Conservation (phyloP, 2,888 invertebrate genomes). For the Drosophila sordidula region DNA sequence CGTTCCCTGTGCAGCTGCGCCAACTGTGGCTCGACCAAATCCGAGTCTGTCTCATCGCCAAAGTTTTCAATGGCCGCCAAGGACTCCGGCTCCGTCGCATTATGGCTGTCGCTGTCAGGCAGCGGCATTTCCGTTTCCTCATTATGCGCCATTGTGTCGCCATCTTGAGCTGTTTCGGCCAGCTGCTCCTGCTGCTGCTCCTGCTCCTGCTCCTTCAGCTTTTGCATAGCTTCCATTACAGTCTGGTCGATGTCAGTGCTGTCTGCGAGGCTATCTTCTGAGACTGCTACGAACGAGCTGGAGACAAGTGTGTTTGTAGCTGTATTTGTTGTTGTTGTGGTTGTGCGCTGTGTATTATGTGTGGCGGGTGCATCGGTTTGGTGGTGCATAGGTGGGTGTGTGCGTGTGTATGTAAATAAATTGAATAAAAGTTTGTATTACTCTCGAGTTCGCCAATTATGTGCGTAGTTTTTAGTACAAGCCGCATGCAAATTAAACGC, state of each 20-base stretch:
- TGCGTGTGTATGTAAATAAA: conserved; percentile 60
- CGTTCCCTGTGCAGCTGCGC: conserved; percentile 60
- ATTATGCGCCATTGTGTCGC: conserved; percentile 73
- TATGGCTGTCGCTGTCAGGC: conserved; percentile 73
- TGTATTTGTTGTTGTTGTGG: conserved; percentile 45
- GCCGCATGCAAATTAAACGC: conserved; percentile 42
- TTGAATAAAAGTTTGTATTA: conserved; percentile 62
- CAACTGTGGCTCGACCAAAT: conserved; percentile 24
- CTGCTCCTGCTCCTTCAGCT: conserved; percentile 34
- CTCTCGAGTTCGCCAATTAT: conserved; percentile 50
- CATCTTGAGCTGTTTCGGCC: conserved; percentile 51
- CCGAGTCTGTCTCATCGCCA: conserved; percentile 35
- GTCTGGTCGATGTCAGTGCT: conserved; percentile 62
- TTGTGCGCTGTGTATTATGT: conserved; percentile 54
- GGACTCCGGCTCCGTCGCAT: conserved; percentile 59
- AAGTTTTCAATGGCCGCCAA: conserved; percentile 58
- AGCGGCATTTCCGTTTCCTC: conserved; percentile 72
- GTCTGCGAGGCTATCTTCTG: conserved; percentile 71
- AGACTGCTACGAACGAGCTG: conserved; percentile 34
- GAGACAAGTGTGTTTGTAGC: conserved; percentile 46
- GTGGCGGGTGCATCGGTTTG: conserved; percentile 23
- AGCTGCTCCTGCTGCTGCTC: conserved; percentile 32
- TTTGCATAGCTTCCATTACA: conserved; percentile 44
- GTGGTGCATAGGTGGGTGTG: conserved; percentile 24
- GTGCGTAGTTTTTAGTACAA: conserved; percentile 39